Base-by-base conservation (phyloP, 2,888 invertebrate species). In the Thereva unica region DNA sequence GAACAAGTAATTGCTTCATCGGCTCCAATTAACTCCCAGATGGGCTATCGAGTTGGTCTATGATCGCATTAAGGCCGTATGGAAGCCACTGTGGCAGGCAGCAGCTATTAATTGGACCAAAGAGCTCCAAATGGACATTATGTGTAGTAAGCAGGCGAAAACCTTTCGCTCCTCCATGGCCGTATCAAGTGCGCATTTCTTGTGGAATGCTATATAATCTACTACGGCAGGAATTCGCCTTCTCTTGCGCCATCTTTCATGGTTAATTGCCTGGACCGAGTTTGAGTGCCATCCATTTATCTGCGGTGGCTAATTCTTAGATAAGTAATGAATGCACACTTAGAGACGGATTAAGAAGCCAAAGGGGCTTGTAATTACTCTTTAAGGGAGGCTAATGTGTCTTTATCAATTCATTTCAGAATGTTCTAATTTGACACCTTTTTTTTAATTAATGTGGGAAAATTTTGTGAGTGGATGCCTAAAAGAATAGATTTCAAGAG, bases 261-360 rank as follows among this genome's bases (percentile, higher is more conserved):
- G 37, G 47, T 49, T 47, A 59, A 59, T 59, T 59, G 59, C 59
- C 12, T 10, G 9, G 23, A 23, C 23, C 12, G 37, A 38, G 38
- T 37, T 23, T 38, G 37, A 59, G 59, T 59, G 59, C 49, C 59
- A 47, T 47, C 59, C 35, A 59, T 59, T 59, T 59, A 45, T 59
- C 59, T 59, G 23, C 45, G n/a, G 34, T 42, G 38, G 47, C 49
- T 49, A 49, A 59, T 59, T 59, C 49, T 45, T 45, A 49, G 59
- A 49, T 56, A 49, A 47, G 49, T 47, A 59, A 59, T 59, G 59
- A 59, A 47, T 49, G 59, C 49, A 49, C 59, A 59, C 59, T 59
- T 59, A 59, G 23, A 59, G 38, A 49, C 59, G 38, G 49, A 59
- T 59, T 59, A 59, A 59, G 59, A 38, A 45, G 59, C 56, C 55